Evolutionary conservation across 2,113 vertebrate genomes (phyloP), one percentile per base, ranked within the genome.

Genomic region (Zosterops lateralis): DNA sequence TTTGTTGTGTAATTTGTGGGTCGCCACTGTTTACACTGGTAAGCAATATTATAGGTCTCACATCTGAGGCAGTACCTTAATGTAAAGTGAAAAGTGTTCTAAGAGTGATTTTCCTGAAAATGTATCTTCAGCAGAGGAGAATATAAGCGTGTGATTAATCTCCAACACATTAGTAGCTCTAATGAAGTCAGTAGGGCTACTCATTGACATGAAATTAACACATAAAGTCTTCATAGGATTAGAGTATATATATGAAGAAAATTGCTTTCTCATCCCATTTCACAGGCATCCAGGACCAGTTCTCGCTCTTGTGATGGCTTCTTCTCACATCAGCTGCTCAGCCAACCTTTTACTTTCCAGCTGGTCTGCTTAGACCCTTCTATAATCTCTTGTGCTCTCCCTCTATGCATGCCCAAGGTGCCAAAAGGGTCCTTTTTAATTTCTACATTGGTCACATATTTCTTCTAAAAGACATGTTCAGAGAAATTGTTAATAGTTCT

Each of bases 131-230:
- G 19, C 29, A 12, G 32, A 4, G 26, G 31, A 72, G 91, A 87
- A 75, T 22, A 44, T 47, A 80, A 82, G 28, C 1, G 1, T 53
- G 29, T 80, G 54, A 70, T 83, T 87, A 76, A 90, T 83, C 80
- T 77, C 83, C 86, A 84, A 61, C 29, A 80, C 14, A 6, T 45
- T 72, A 81, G 42, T 56, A 54, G 54, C 42, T 51, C 50, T 90
- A 86, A 79, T 62, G 47, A 92, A 65, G 72, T 73, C 47, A 70
- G n/a, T 29, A 70, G 51, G 38, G 47, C 58, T 80, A 79, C 26
- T 83, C 57, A 57, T 67, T 84, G 80, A 86, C 60, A 34, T 80
- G 47, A 95, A 90, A 80, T 88, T 77, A 73, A 65, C 76, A 66
- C 18, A 73, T 70, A 32, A 71, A 83, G 34, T 65, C 44, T 93